A percentile compares a stretch with the other conserved stretches of the same genome.
Conservation (phyloP, 92 coral and sea anemone species). For the Porites evermanni region DNA sequence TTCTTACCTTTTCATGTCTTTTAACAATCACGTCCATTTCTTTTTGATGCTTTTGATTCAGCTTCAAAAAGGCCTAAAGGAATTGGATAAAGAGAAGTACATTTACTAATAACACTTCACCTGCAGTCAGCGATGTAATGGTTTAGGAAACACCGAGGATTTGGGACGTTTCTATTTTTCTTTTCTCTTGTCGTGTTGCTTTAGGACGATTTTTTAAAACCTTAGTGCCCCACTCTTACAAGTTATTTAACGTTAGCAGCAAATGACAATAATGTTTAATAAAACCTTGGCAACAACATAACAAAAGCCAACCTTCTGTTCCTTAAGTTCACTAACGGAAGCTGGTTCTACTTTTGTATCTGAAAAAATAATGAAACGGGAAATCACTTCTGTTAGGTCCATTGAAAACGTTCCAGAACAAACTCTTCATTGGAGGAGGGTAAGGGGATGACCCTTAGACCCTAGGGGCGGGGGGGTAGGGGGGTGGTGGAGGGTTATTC, state of each 20-base stretch:
- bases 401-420: not conserved
- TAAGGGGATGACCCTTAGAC: too few species aligned
- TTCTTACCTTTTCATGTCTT: constrained; percentile 87
- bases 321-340: constrained; percentile 75
- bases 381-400: not conserved
- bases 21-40: constrained; percentile 85
- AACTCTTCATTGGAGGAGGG: not conserved
- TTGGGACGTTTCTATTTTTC: too few species aligned
- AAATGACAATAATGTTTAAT: not conserved
- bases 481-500: too few species aligned
- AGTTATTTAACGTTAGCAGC: too few species aligned
- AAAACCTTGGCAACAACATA: too few species aligned
- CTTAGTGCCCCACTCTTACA: too few species aligned
- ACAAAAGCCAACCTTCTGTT: constrained; percentile 75
- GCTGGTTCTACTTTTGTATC: constrained; percentile 89
- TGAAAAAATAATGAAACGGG: constrained; percentile 8
- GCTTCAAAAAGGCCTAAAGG: constrained; percentile 66
- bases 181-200: too few species aligned
- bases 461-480: too few species aligned
- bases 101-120: not conserved
- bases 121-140: not conserved
- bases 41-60: constrained; percentile 83
- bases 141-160: not conserved
- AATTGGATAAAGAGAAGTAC: not conserved
- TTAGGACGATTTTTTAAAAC: too few species aligned